Evolutionary conservation across 1,140 invertebrate genomes (phyloP).

Genomic region (Sminthurides bifidus): DNA sequence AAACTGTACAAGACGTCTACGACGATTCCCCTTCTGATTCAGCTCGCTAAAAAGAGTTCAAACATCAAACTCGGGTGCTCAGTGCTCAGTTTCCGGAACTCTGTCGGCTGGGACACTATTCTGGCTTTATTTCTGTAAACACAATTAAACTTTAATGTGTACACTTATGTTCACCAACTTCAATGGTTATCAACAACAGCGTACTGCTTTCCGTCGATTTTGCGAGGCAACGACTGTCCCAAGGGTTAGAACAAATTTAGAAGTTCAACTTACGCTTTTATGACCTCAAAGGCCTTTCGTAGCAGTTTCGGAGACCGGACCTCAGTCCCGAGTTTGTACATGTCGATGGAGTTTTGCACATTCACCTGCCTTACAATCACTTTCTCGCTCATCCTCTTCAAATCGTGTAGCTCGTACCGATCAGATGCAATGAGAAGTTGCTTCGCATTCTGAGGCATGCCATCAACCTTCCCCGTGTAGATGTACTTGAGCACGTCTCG

Average conservation of each 20-base stretch:
- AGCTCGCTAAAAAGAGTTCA: too few species aligned
- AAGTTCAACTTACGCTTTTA: slow-evolving; percentile 17
- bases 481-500: slow-evolving; percentile 21
- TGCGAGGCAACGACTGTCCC: not conserved
- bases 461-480: slow-evolving; percentile 21
- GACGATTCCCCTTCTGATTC: too few species aligned
- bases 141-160: not conserved
- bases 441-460: slow-evolving; percentile 1
- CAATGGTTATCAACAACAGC: not conserved
- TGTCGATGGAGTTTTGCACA: slow-evolving; percentile 18
- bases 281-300: slow-evolving; percentile 13
- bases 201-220: not conserved
- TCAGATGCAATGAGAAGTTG: slow-evolving; percentile 15
- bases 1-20: too few species aligned
- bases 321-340: slow-evolving; percentile 14
- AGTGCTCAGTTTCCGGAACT: slow-evolving; percentile 9
- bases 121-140: slow-evolving; percentile 19
- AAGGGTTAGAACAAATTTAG: not conserved
- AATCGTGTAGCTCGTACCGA: slow-evolving; percentile 8
- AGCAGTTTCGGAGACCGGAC: slow-evolving; percentile 11
- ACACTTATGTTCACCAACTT: not conserved
- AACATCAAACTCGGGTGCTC: slow-evolving; percentile 18
- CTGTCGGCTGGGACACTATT: slow-evolving; percentile 6
- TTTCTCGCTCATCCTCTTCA: slow-evolving; percentile 16
- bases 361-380: slow-evolving; percentile 7